Evolutionary conservation across 2,113 vertebrate species (phyloP).

Genomic region (Malurus cyaneus): DNA sequence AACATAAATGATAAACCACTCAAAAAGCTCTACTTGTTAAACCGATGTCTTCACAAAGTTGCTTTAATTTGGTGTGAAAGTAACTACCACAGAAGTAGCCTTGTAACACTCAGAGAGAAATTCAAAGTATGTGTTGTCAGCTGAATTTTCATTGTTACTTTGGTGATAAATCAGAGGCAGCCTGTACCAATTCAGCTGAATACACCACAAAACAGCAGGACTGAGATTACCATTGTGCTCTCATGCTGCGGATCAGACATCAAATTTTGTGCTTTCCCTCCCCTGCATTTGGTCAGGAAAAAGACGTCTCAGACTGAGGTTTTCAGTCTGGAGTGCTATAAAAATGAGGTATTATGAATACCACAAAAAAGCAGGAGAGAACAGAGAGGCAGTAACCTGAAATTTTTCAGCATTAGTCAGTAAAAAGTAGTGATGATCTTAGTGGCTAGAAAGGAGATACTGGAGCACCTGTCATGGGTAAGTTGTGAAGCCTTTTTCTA

Average conservation of each 20-base stretch:
- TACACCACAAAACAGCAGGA: not conserved
- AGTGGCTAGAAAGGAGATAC: not conserved
- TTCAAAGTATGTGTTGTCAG: not conserved
- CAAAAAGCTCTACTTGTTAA: not conserved
- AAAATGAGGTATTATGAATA: not conserved
- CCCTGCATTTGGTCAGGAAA: not conserved
- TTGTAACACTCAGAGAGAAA: not conserved
- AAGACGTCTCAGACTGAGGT: not conserved
- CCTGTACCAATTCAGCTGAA: not conserved
- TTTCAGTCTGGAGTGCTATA: not conserved
- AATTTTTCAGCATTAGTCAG: not conserved
- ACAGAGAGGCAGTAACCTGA: not conserved
- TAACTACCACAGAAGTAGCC: not conserved
- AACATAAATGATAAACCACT: not conserved
- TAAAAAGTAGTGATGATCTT: not conserved
- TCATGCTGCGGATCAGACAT: not conserved
- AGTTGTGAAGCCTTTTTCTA: not conserved
- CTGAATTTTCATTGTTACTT: conserved; percentile 1
- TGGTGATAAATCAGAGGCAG: conserved; percentile 12
- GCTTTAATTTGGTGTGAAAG: not conserved
- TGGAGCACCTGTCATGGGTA: not conserved
- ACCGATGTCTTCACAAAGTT: not conserved
- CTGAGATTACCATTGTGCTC: not conserved
- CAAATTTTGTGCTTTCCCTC: not conserved
- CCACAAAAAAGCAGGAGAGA: not conserved